Evolutionary conservation across 2,113 vertebrate species (phyloP).

Genomic region (Stigmatopora argus): DNA sequence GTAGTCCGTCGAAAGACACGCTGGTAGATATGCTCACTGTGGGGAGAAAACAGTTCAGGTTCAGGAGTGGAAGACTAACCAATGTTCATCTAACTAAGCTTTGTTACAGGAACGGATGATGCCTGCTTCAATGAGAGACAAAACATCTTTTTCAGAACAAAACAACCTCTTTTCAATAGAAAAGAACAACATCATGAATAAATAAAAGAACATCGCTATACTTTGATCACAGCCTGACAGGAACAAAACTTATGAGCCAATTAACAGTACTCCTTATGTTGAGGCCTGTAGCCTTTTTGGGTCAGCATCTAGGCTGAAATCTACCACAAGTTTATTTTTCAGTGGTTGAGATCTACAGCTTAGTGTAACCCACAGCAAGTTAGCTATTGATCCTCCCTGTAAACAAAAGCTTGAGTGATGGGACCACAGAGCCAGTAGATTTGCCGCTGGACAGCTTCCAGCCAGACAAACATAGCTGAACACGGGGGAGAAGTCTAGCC

Average conservation of each 20-base stretch:
- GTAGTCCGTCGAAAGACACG: constrained; percentile 89
- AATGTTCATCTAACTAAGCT: not conserved
- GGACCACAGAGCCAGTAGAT: constrained; percentile 51
- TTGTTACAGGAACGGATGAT: too few species aligned
- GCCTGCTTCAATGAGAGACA: too few species aligned
- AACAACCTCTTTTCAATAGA: too few species aligned
- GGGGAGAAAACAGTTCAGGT: constrained; percentile 14
- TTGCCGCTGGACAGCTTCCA: constrained; percentile 52
- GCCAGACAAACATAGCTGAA: constrained; percentile 47
- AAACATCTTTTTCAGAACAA: too few species aligned
- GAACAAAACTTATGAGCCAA: constrained; percentile 45
- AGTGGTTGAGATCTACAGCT: constrained; percentile 32
- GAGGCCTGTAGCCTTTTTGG: constrained; percentile 33
- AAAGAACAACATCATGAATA: too few species aligned
- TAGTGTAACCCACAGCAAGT: constrained; percentile 43
- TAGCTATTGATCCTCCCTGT: constrained; percentile 56
- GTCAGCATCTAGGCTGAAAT: constrained; percentile 27
- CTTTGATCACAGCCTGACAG: constrained; percentile 36
- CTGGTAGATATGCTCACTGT: constrained; percentile 95
- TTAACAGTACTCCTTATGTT: constrained; percentile 35
- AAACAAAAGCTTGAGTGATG: constrained; percentile 56
- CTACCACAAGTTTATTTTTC: constrained; percentile 38
- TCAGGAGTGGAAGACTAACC: not conserved
- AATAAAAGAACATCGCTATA: too few species aligned
- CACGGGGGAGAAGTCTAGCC: constrained; percentile 37